Conservation (phyloP, 2,113 vertebrate genomes). For the Scolopax mira region DNA sequence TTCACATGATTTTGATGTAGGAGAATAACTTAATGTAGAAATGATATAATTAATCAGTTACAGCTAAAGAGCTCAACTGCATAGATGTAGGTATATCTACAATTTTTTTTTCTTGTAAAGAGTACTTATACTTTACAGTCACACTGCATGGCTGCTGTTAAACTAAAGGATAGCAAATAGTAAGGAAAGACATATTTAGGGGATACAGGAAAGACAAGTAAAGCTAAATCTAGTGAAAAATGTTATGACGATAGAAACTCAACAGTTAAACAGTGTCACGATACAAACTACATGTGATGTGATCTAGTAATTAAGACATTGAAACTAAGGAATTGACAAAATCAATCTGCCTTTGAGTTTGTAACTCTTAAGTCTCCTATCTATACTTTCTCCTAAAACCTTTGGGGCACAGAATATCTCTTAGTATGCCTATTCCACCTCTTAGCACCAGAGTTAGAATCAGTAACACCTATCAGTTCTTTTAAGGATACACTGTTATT, state of each 20-base stretch:
- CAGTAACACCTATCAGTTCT: not conserved
- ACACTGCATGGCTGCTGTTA: not conserved
- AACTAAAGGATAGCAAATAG: not conserved
- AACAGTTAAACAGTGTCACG: not conserved
- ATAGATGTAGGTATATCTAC: not conserved
- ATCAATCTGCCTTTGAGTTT: not conserved
- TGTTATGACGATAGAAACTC: not conserved
- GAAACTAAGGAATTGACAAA: not conserved
- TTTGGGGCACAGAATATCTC: fast-evolving
- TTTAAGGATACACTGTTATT: not conserved
- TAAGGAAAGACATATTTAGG: not conserved
- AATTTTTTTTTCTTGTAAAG: not conserved
- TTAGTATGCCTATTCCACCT: not conserved
- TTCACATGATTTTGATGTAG: not conserved
- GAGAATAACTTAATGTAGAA: not conserved
- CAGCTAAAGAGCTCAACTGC: not conserved
- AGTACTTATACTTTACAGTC: not conserved
- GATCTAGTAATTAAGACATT: not conserved
- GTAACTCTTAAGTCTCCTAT: not conserved
- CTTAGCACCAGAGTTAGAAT: not conserved
- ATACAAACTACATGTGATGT: not conserved
- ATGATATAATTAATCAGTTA: not conserved
- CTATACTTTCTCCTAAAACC: not conserved
- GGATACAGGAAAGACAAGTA: fast-evolving
- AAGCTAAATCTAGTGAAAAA: not conserved